Base-by-base conservation (phyloP, 2,797 vertebrate genomes). In the Scolopax bukidnonensis region DNA sequence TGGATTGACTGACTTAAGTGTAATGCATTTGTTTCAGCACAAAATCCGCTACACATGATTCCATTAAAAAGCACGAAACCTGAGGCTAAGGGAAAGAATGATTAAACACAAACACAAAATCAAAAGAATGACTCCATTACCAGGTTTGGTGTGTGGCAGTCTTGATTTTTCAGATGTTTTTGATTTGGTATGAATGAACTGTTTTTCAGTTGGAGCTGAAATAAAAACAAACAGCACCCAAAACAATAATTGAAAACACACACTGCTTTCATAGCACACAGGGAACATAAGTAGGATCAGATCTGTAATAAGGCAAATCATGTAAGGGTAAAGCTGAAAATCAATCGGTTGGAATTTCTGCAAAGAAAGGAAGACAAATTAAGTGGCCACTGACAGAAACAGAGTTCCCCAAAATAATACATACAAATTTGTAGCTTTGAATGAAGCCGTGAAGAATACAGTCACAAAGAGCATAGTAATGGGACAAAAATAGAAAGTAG, bases 121-220 rank as follows among this genome's bases (percentile, higher is more conserved):
- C 84, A 87, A 68, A 92, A 94, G 32, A 94, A 87, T 36, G 5
- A 74, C 74, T 96, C 54, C 65, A 82, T 98, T 98, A 98, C 98
- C 98, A 91, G 97, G 94, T 96, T 78, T 98, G 6, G 95, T 97
- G 87, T 97, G 91, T 91, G 96, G 93, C 38, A 92, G n/a, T 95
- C 97, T 95, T 6, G 93, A 59, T 81, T 90, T 96, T 76, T 82
- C 95, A 75, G 96, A 61, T 89, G 91, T 21, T 86, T 97, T 98
- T 97, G 67, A 91, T 87, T 96, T 97, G 84, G 63, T 91, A 84
- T 96, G 94, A 96, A 97, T 68, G 30, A 96, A 94, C 1, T 59
- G 68, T 77, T 96, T 96, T 81, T 97, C 96, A 84, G 91, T 81
- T 84, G 96, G 89, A 97, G 92, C 97, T 98, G 97, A 93, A 98